These are phyloP conservation scores for Drosophila persimilis DNA, from an alignment of 1,140 invertebrate species.

Conservation along the genomic window DNA sequence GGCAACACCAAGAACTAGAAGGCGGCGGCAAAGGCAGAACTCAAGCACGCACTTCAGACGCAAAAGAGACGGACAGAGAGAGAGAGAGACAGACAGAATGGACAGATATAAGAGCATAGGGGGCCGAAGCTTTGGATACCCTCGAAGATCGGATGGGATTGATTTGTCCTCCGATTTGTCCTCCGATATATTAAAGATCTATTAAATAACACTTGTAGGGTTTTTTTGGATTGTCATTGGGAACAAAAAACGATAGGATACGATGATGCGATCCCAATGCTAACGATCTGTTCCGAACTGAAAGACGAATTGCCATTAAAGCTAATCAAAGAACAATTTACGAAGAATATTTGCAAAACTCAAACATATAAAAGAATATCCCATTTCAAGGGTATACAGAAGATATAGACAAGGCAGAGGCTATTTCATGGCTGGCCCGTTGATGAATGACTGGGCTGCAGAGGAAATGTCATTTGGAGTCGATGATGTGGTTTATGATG, in stretches of 20 bases:
- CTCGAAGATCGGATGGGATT: background rate
- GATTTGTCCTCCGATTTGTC: too few species aligned
- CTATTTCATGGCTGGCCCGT: slow-evolving; percentile 51
- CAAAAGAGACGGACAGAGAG: slow-evolving; percentile 48
- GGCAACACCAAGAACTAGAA: slow-evolving; percentile 14
- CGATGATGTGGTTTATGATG: slow-evolving; percentile 42
- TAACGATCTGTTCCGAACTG: too few species aligned
- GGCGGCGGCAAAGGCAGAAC: slow-evolving; percentile 44
- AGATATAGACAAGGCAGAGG: slow-evolving; percentile 44
- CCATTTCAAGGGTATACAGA: slow-evolving; percentile 7
- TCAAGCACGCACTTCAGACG: slow-evolving; percentile 75
- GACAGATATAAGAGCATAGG: background rate
- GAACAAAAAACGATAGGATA: too few species aligned
- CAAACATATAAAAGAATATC: background rate
- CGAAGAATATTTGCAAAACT: background rate
- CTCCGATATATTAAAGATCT: too few species aligned
- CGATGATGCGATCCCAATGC: too few species aligned
- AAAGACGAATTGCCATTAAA: too few species aligned
- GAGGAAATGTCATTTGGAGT: slow-evolving; percentile 55
- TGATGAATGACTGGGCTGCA: slow-evolving; percentile 32
- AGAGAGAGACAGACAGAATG: slow-evolving; percentile 9
- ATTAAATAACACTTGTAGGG: too few species aligned
- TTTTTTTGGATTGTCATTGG: too few species aligned
- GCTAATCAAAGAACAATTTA: too few species aligned
- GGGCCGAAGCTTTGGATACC: slow-evolving; percentile 3